Conservation (phyloP, 2,888 invertebrate genomes). For the Dicroscelio sp. region DNA sequence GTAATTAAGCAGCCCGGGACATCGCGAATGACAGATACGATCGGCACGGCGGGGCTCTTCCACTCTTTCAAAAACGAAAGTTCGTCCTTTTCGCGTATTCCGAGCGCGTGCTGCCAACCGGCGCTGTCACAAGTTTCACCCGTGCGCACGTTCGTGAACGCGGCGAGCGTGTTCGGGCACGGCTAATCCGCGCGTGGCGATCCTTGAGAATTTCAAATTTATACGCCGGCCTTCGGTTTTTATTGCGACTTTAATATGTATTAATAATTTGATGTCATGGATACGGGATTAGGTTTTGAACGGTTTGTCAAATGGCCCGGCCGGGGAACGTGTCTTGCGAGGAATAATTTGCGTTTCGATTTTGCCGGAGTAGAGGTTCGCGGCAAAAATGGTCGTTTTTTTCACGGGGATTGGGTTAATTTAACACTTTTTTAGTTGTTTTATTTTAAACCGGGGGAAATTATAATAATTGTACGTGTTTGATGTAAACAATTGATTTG, state of each 20-base stretch:
- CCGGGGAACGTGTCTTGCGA: neutral
- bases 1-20: conserved; percentile 68
- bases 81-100: conserved; percentile 90
- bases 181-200: conserved; percentile 45
- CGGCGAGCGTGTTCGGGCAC: conserved; percentile 60
- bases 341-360: conserved; percentile 19
- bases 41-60: conserved; percentile 66
- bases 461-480: too few species aligned
- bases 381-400: too few species aligned
- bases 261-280: conserved; percentile 65
- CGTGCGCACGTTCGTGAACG: conserved; percentile 84
- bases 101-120: conserved; percentile 87
- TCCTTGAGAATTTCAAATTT: conserved; percentile 68
- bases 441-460: too few species aligned
- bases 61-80: conserved; percentile 86
- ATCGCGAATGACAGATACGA: conserved; percentile 66
- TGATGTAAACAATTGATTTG: too few species aligned
- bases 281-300: conserved; percentile 56
- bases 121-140: conserved; percentile 89
- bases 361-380: too few species aligned
- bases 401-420: too few species aligned
- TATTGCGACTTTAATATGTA: conserved; percentile 60
- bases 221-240: conserved; percentile 69
- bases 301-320: conserved; percentile 23
- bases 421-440: too few species aligned